Percentiles rank a stretch among this genome's conserved stretches.
Conservation (phyloP, 1,140 invertebrate genomes). For the Zaprionus capensis region DNA sequence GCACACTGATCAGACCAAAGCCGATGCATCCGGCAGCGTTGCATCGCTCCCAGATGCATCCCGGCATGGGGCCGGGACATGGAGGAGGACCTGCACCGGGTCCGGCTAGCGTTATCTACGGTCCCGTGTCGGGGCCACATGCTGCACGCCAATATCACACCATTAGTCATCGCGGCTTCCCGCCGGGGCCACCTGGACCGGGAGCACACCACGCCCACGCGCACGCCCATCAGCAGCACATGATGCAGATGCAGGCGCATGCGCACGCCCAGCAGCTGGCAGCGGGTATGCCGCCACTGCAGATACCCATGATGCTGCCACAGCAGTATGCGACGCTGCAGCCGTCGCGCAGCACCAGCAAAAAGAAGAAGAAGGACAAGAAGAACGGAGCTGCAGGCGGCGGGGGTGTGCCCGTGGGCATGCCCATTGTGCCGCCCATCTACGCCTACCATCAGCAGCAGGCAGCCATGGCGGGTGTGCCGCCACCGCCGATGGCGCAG, state of each 20-base stretch:
- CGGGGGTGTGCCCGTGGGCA: slow-evolving; percentile 80
- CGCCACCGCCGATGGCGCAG: slow-evolving; percentile 66
- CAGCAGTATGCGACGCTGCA: slow-evolving; percentile 83
- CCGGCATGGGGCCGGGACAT: slow-evolving; percentile 27
- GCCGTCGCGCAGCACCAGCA: slow-evolving; percentile 84
- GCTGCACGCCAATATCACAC: slow-evolving; percentile 76
- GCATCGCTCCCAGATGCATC: slow-evolving; percentile 61
- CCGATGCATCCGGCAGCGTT: slow-evolving; percentile 76
- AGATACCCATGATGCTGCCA: slow-evolving; percentile 77
- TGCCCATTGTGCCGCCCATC: slow-evolving; percentile 81
- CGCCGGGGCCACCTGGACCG: slow-evolving; percentile 45
- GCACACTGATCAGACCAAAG: slow-evolving; percentile 82
- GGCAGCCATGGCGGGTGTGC: slow-evolving; percentile 52
- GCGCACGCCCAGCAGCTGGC: slow-evolving; percentile 52
- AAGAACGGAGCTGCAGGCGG: slow-evolving; percentile 77
- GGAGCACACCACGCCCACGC: slow-evolving; percentile 51
- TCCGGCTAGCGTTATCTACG: slow-evolving; percentile 69
- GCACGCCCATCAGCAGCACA: slow-evolving; percentile 45
- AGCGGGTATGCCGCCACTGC: slow-evolving; percentile 61
- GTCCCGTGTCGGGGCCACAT: slow-evolving; percentile 58
- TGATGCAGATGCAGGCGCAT: slow-evolving; percentile 64
- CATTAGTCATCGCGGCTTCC: slow-evolving; percentile 81
- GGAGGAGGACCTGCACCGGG: slow-evolving; percentile 27
- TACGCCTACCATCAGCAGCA: slow-evolving; percentile 78
- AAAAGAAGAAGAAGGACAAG: slow-evolving; percentile 88